Evolutionary conservation across 2,888 invertebrate species (phyloP), one percentile per base, ranked within the genome.

Genomic region (Ectemnius continuus): DNA sequence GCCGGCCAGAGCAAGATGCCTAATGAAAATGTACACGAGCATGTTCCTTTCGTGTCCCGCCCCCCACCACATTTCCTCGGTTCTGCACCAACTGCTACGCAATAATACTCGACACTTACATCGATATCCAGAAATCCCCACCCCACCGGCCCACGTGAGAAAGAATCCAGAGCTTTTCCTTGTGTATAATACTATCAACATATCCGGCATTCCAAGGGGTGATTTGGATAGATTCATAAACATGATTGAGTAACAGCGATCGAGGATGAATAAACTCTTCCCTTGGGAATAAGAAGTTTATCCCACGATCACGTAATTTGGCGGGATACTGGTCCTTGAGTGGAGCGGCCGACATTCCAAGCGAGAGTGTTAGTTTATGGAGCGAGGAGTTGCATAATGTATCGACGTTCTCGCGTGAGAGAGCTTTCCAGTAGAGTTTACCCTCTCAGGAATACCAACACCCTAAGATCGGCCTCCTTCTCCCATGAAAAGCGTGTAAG

Each of bases 301-400:
- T 75, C 72, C 75, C 75, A 72, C 61, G 36, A 36, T 36, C 36
- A 6, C 5, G 36, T 11, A 36, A 36, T 36, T 36, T 1, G 36
- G 36, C 4, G 36, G 11, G 36, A 36, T 11, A 8, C 8, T 11
- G 36, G 36, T 6, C 11, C 36, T 8, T 11, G 36, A n/a, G 36
- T 23, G 23, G 3, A 23, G 23, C 23, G 3, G 2, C 23, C 23
- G 23, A 82, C 83, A 88, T 87, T 87, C 87, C 80, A 79, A 62
- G 78, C 84, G 81, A 74, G 79, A 80, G 82, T 76, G 81, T 84
- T 81, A 86, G 87, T 89, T 90, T 89, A 89, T 86, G 89, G 83
- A 84, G 85, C 89, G 86, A 83, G 84, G 83, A 87, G 87, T 87
- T 90, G 86, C 88, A 90, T 90, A 88, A 90, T 90, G 88, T 85